Evolutionary conservation across 2,113 vertebrate species (phyloP).

Genomic region (Panthera leo): DNA sequence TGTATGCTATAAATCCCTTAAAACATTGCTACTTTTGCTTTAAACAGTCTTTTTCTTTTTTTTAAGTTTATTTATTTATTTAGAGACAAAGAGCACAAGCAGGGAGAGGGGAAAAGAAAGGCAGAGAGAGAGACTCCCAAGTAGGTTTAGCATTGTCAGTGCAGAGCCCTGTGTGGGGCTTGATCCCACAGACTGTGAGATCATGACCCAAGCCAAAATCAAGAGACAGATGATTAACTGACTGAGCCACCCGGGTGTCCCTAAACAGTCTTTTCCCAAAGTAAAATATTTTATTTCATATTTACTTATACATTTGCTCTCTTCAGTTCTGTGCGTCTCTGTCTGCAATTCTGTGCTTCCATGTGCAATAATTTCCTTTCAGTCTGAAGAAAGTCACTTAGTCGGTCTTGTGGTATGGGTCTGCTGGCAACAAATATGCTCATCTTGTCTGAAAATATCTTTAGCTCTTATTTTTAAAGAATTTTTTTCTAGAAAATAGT

Average conservation of each 20-base stretch:
- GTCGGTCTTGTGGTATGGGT: background rate
- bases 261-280: background rate
- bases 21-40: background rate
- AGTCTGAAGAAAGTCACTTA: background rate
- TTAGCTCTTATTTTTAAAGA: background rate
- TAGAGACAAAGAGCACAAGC: too few species aligned
- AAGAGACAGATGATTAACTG: too few species aligned
- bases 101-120: too few species aligned
- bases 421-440: background rate
- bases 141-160: too few species aligned
- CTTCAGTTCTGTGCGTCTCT: background rate
- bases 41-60: background rate
- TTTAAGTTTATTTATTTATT: too few species aligned
- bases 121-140: too few species aligned
- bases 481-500: background rate
- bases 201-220: too few species aligned
- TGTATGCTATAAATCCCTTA: background rate
- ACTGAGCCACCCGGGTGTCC: too few species aligned
- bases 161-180: too few species aligned
- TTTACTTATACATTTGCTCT: background rate
- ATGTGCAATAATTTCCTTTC: background rate
- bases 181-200: too few species aligned
- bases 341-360: background rate
- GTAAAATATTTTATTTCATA: background rate
- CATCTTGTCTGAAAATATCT: background rate